Base-by-base conservation (phyloP, 2,797 vertebrate species). In the Sebastes oblongus region DNA sequence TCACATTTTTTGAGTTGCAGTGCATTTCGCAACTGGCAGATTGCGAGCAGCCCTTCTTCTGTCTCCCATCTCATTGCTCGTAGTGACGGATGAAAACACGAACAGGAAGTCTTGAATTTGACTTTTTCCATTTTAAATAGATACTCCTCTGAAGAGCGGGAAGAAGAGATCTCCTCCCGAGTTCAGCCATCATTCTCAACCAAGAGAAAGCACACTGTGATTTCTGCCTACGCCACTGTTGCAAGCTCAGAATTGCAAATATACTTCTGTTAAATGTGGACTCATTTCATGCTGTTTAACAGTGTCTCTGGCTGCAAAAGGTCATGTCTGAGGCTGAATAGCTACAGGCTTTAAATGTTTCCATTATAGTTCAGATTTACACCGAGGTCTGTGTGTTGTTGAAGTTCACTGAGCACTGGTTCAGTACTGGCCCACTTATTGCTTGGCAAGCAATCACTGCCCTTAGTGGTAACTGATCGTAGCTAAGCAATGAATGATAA, bases 401-500 rank as follows among this genome's bases (percentile, higher is more conserved):
- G 11, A 20, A 29, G 61, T 67, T 62, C 16, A 24, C 20, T 39
- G 2, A 68, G 29, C 52, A 18, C 59, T 58, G 42, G 36, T 46
- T 75, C 25, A 34, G 39, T 1, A 6, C 34, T 11, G 18, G 42
- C 25, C 30, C 59, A 34, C 55, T 27, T 55, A 52, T 60, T 65
- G 39, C 32, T 34, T 56, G 29, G 52, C 18, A 81, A 34, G 52
- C 24, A 66, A 77, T 70, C 72, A n/a, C 62, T 80, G 24, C 59
- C 68, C 50, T 83, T 27, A 36, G 66, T 80, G 67, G 71, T 85
- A 84, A 86, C 67, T 69, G 80, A 89, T 92, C 74, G 52, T 20
- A 66, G 73, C 60, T 29, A 55, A 75, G 34, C 83, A 82, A 81
- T 66, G 64, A 81, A 70, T 32, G 46, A 84, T 94, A 96, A 96